Conservation (phyloP, 2,888 invertebrate species). For the Chirona hameri region DNA sequence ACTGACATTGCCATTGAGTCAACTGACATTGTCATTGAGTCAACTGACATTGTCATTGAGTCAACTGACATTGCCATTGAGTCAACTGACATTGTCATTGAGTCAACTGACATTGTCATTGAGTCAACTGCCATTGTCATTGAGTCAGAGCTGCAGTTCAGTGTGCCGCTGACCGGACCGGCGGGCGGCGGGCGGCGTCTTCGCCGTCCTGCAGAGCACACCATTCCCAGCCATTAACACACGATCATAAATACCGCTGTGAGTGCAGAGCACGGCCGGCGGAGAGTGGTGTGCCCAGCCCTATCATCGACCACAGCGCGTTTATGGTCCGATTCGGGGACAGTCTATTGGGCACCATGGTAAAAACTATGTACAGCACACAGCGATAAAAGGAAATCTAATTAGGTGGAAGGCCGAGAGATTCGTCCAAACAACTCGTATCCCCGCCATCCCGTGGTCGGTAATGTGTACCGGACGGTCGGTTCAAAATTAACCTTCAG, state of each 20-base stretch:
- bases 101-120: too few relatives aligned
- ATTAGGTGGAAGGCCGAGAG: neutral
- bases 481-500: neutral
- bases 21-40: too few relatives aligned
- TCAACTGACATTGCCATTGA: too few relatives aligned
- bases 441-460: neutral
- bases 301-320: neutral
- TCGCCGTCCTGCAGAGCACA: neutral
- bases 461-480: neutral
- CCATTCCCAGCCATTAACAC: neutral
- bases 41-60: too few relatives aligned
- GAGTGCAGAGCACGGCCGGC: neutral
- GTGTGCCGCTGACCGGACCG: too few relatives aligned
- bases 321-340: neutral
- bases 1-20: neutral
- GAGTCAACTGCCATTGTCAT: too few relatives aligned
- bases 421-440: constrained; percentile 5
- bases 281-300: neutral
- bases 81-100: neutral
- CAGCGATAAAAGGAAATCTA: neutral
- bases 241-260: neutral
- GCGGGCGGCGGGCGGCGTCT: neutral
- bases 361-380: neutral
- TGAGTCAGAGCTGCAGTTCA: too few relatives aligned
- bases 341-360: neutral